Evolutionary conservation across 2,797 vertebrate genomes (phyloP), one percentile per base, ranked within the genome.

Genomic region (Darevskia mixta): DNA sequence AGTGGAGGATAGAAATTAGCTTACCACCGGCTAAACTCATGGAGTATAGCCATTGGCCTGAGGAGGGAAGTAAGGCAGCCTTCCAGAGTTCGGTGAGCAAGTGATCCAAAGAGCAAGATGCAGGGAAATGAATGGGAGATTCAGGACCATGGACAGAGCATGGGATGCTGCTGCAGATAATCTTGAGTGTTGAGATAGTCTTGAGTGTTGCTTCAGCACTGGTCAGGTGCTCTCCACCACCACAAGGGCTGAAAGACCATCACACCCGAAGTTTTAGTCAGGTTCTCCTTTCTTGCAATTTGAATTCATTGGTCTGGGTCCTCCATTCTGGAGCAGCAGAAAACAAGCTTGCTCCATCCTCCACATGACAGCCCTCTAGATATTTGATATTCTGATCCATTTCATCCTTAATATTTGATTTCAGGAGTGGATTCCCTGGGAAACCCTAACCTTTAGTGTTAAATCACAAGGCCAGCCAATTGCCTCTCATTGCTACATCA

Each of bases 141-240:
- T 88, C 87, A 88, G 87, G 43, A 88, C 75, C 81, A 41, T 78
- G 64, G 81, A 79, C 73, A 83, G 64, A 32, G 69, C 73, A 4
- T 1, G 38, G 11, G 75, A 77, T 43, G 75, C 75, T 77, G 8
- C 75, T 5, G 41, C 5, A 43, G 75, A 1, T 35, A 2, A 18
- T n/a, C 29, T 32, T 72, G 8, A 5, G 81, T 3, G 75, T 0
- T 35, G 32, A 43, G 75, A 4, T 27, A 3, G 29, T 20, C 29
- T 25, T 72, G 17, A 5, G 81, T 13, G 18, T 35, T 38, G 18
- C n/a, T 61, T 20, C 49, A 35, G 55, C 18, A 8, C 45, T 17
- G 29, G 71, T 18, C 15, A 35, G 29, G 32, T 0, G 3, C 29
- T 10, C 11, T 13, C 69, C 23, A 27, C 66, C 66, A 27, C 8